phyloP scores from a whole-genome alignment of 2,797 vertebrate genomes.

The Enteromius thamalakanensis region DNA sequence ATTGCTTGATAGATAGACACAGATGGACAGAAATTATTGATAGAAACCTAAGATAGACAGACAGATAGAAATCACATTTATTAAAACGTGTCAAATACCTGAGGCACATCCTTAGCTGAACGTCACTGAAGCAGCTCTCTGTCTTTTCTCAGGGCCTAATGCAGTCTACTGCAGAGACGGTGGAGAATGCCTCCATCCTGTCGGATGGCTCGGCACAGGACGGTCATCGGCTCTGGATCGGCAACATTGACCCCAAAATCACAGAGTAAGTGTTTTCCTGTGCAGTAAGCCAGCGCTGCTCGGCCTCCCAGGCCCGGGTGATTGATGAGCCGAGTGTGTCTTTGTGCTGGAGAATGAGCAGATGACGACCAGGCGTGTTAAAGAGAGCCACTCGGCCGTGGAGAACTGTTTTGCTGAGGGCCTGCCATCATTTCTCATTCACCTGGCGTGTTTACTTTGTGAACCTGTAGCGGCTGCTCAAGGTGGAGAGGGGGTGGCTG shows the following conservation, averaged over 20 bases:
- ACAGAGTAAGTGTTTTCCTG: conserved; percentile 87
- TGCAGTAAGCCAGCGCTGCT: not conserved
- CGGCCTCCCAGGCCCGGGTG: conserved; percentile 61
- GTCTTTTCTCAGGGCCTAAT: conserved; percentile 78
- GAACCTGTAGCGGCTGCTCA: conserved; percentile 67
- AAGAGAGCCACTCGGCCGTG: conserved; percentile 77
- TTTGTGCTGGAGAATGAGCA: conserved; percentile 75
- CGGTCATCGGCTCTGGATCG: conserved; percentile 96
- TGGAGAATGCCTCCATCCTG: conserved; percentile 95
- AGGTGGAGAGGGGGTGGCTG: conserved; percentile 46
- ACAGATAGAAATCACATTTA: not conserved
- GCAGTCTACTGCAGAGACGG: conserved; percentile 86
- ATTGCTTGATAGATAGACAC: not conserved
- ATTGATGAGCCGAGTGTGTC: conserved; percentile 71
- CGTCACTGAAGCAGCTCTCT: not conserved
- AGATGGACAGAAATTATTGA: not conserved
- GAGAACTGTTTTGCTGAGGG: conserved; percentile 77
- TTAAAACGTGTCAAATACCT: not conserved
- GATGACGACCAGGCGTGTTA: conserved; percentile 75
- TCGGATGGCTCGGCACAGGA: conserved; percentile 91
- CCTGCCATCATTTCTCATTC: conserved; percentile 78
- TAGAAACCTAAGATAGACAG: not conserved
- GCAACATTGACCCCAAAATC: conserved; percentile 96
- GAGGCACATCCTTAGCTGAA: not conserved
- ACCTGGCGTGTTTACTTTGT: conserved; percentile 82